Base-by-base conservation (phyloP, 2,888 invertebrate species). In the Tetragonisca angustula region DNA sequence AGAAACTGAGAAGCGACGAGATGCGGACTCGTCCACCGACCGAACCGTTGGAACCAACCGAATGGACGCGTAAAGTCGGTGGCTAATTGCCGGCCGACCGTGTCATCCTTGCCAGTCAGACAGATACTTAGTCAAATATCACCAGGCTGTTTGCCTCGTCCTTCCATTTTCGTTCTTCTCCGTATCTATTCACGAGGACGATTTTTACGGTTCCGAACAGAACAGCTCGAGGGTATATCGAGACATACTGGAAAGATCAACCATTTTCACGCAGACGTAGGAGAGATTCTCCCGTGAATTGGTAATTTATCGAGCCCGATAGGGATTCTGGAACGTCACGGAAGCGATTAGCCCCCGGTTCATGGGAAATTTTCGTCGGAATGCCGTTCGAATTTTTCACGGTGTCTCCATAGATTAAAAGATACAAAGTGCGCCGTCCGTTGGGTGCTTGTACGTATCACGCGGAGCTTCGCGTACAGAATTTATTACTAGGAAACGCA, bases 401-500 rank as follows among this genome's bases (percentile, higher is more conserved):
- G 75, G 52, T 59, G 68, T 27, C 79, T 84, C 17, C 81, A 79
- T 69, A 86, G 87, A 89, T 89, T 83, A 77, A 82, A 56, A 74
- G 88, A 87, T 88, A 87, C 76, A 75, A 83, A 87, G 70, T 77
- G 76, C 78, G 65, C 69, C 67, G 78, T 83, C 65, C 70, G 61
- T 73, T 77, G 85, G 80, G 73, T 79, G 85, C 80, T 68, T 79
- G 79, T 84, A 84, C 87, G 75, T 82, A 86, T 87, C 89, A 89
- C 84, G 71, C 70, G 81, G 74, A 36, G 87, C 81, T 89, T 84
- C 79, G 69, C 77, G 80, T 74, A 84, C 81, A 76, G 67, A 72
- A 83, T 90, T 84, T 85, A 88, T 89, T 83, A 84, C 80, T 81
- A 84, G 86, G 85, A 88, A 90, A 83, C 77, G 79, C 88, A 83